phyloP scores from a whole-genome alignment of 1,140 invertebrate species.

The Nasonia giraulti region DNA sequence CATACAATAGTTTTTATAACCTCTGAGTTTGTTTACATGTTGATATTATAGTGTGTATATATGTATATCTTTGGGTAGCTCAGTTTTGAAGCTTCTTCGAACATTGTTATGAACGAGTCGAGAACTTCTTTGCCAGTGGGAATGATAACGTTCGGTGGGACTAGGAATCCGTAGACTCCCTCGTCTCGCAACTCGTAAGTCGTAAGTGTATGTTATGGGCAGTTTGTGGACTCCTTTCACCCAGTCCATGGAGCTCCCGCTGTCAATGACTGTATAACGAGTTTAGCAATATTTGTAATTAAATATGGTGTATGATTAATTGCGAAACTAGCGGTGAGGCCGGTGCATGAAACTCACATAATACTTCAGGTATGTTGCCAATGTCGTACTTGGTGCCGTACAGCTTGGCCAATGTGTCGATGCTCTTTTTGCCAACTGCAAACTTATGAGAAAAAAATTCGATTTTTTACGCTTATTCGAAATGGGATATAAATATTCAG shows the following conservation, averaged over 20 bases:
- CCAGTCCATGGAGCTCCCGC: conserved; percentile 84
- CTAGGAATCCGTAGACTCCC: conserved; percentile 83
- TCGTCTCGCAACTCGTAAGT: conserved; percentile 84
- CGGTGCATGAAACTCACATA: conserved; percentile 74
- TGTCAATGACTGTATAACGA: conserved; percentile 70
- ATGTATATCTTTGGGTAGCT: neutral
- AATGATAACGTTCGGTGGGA: conserved; percentile 82
- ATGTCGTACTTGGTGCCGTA: conserved; percentile 79
- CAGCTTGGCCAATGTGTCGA: conserved; percentile 74
- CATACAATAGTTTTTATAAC: too few relatives aligned
- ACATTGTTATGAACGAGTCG: conserved; percentile 76
- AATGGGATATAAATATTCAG: neutral
- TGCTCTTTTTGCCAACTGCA: conserved; percentile 77
- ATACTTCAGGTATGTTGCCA: conserved; percentile 75
- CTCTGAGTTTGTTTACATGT: too few relatives aligned
- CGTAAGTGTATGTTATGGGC: conserved; percentile 82
- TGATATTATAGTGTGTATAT: too few relatives aligned
- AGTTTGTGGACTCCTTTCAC: conserved; percentile 79
- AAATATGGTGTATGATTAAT: conserved; percentile 61
- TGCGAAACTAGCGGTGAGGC: conserved; percentile 77
- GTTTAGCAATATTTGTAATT: neutral
- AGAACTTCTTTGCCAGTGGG: conserved; percentile 83
- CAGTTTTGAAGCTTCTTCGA: conserved; percentile 72
- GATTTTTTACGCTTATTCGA: neutral
- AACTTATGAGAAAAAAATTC: neutral